Conservation (phyloP, 30 jellyfish, hydroid and myxozoan genomes). For the Aurelia aurita region DNA sequence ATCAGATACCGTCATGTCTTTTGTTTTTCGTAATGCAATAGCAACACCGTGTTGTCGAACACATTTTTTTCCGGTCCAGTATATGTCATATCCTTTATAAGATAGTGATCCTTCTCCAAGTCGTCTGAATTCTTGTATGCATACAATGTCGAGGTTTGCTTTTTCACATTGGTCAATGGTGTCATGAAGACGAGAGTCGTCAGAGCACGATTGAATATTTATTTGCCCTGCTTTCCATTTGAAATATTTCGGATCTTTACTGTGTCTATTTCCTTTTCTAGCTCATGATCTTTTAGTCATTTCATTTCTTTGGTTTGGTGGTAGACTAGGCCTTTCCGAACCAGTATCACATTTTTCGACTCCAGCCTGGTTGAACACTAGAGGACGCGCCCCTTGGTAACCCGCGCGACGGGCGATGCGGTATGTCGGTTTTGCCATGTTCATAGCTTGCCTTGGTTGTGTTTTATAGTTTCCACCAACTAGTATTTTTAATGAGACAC, state of each 20-base stretch:
- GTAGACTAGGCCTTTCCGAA: too few species aligned
- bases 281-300: background rate
- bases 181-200: conserved; percentile 5
- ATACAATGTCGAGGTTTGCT: conserved; percentile 9
- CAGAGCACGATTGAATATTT: conserved; percentile 2
- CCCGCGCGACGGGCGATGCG: too few species aligned
- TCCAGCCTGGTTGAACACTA: too few species aligned
- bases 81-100: background rate
- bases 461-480: too few species aligned
- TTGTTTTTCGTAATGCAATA: conserved; percentile 3
- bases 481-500: too few species aligned
- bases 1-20: conserved; percentile 3
- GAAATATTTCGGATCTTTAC: conserved; percentile 2
- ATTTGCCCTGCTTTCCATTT: conserved; percentile 4
- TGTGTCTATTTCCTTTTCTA: conserved; percentile 1
- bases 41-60: conserved; percentile 3
- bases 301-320: too few species aligned
- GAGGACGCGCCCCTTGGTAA: too few species aligned
- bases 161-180: conserved; percentile 1
- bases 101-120: background rate
- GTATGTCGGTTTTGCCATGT: too few species aligned
- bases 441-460: too few species aligned
- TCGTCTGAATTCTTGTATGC: conserved; percentile 6
- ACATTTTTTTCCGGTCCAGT: background rate
- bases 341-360: too few species aligned